Conservation (phyloP, 2,888 invertebrate species). For the Chironomus tentans region DNA sequence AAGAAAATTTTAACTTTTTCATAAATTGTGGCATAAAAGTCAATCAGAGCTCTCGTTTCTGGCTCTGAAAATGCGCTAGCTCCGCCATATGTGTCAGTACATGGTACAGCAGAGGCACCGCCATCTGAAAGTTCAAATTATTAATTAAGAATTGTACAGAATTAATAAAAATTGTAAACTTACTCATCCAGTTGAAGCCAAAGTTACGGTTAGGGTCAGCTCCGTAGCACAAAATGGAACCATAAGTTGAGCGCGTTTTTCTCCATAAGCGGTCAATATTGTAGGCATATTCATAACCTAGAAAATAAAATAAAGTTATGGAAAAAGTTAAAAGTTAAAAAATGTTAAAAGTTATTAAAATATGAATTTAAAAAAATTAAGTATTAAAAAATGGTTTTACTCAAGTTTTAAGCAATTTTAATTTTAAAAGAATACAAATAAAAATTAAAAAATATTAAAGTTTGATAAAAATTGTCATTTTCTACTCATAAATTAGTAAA, state of each 20-base stretch:
- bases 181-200: slow-evolving; percentile 35
- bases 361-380: too few relatives aligned
- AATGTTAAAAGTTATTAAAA: too few relatives aligned
- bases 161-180: not conserved
- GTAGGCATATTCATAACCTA: not conserved
- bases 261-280: slow-evolving; percentile 54
- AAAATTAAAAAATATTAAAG: too few relatives aligned
- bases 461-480: too few relatives aligned
- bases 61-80: slow-evolving; percentile 48
- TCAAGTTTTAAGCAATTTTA: too few relatives aligned
- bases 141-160: too few relatives aligned
- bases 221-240: not conserved
- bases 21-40: slow-evolving; percentile 42
- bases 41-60: slow-evolving; percentile 45
- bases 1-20: slow-evolving; percentile 46
- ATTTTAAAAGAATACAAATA: too few relatives aligned
- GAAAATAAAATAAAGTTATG: too few relatives aligned
- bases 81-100: slow-evolving; percentile 45
- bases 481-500: too few relatives aligned
- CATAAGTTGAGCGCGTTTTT: slow-evolving; percentile 47
- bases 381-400: too few relatives aligned
- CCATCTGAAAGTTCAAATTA: not conserved
- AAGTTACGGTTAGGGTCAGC: slow-evolving; percentile 40
- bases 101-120: slow-evolving; percentile 27
- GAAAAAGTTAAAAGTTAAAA: too few relatives aligned